Evolutionary conservation across 1,140 invertebrate species (phyloP).

Genomic region (Drosophila repletoides): DNA sequence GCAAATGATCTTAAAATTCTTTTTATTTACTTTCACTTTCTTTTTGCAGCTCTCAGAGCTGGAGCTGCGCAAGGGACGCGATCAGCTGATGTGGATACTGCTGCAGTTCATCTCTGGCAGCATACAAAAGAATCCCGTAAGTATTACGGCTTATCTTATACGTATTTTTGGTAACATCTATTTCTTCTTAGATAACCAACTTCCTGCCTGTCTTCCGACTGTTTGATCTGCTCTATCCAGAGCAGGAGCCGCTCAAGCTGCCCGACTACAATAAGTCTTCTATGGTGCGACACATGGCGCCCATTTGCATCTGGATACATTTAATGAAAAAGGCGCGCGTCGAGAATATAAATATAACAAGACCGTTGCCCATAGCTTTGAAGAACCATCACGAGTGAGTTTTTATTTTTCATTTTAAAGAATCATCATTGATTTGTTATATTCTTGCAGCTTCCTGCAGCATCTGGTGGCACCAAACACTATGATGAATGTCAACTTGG

Average conservation of each 20-base stretch:
- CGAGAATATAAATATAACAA: conserved; percentile 89
- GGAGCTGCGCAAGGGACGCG: conserved; percentile 93
- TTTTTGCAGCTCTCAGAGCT: conserved; percentile 86
- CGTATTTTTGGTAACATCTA: no score
- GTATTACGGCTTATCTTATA: conserved; percentile 53
- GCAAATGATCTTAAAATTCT: background rate
- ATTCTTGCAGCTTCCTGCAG: conserved; percentile 89
- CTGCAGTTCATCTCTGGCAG: conserved; percentile 98
- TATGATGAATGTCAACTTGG: conserved; percentile 86
- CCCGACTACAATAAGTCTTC: conserved; percentile 94
- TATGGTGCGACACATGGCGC: conserved; percentile 94
- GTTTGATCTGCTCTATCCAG: conserved; percentile 96
- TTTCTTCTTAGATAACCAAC: conserved; percentile 87
- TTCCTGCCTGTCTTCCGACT: conserved; percentile 95
- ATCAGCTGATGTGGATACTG: conserved; percentile 99
- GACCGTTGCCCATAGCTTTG: conserved; percentile 91
- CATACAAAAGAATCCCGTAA: conserved; percentile 95
- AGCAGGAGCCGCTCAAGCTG: conserved; percentile 93
- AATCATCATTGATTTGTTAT: background rate
- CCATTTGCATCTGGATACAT: conserved; percentile 98
- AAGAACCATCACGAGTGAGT: conserved; percentile 92
- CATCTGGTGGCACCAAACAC: conserved; percentile 90
- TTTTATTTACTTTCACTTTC: conserved; percentile 12
- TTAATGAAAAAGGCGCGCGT: conserved; percentile 95
- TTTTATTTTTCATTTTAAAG: background rate